Conservation (phyloP, 37 sponge, comb jelly and placozoan genomes). For the Cliona cf. orientalis region DNA sequence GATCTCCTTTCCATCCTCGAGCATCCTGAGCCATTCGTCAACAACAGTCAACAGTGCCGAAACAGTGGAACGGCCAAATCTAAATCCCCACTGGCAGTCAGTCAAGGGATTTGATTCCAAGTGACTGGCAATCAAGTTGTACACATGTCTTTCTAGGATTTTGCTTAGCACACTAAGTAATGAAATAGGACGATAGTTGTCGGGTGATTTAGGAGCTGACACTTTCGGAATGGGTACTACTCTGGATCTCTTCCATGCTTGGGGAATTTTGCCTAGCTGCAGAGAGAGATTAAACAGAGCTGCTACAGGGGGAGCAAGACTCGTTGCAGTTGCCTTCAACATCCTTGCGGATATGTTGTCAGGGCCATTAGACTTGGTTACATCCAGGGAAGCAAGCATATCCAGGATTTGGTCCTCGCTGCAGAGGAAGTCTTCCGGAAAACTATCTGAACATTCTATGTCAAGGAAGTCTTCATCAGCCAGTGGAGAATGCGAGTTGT, state of each 20-base stretch:
- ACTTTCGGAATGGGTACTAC: constrained; percentile 7
- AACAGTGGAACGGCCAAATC: no score
- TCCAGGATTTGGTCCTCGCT: no score
- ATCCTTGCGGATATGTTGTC: no score
- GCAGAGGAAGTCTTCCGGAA: neutral
- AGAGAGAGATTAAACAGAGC: constrained; percentile 9
- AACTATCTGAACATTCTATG: neutral
- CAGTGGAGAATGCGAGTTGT: neutral
- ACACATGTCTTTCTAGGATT: constrained; percentile 3
- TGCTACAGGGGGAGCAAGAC: neutral
- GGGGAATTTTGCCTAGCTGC: neutral
- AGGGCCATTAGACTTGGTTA: no score
- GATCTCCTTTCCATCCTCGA: no score
- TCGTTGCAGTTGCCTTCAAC: no score
- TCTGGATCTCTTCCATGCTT: neutral
- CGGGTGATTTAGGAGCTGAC: neutral
- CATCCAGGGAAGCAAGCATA: no score
- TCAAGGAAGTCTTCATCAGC: neutral
- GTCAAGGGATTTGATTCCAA: no score
- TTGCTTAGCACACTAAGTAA: constrained; percentile 3
- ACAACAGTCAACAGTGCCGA: no score
- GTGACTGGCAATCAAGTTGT: neutral
- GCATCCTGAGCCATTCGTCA: no score
- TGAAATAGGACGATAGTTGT: constrained; percentile 6
- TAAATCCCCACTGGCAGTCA: no score